Evolutionary conservation across 1,140 invertebrate species (phyloP).

Genomic region (Drosophila parabipectinata): DNA sequence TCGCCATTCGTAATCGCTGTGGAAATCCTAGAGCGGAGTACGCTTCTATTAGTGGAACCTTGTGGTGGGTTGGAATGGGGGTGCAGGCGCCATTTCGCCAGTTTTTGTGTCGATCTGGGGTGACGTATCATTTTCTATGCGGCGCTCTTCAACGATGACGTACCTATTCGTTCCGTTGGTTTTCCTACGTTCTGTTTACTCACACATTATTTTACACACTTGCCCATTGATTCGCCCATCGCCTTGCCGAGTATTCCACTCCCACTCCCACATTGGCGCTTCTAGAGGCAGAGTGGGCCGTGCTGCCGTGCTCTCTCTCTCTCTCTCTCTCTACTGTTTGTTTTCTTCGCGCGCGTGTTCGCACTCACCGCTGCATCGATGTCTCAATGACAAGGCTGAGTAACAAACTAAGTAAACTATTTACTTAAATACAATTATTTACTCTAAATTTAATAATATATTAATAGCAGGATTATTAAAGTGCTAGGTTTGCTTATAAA

Average conservation of each 20-base stretch:
- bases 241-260: constrained; percentile 38
- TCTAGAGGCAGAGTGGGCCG: no score
- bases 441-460: no score
- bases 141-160: constrained; percentile 50
- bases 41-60: constrained; percentile 24
- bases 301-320: constrained; percentile 7
- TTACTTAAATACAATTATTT: no score
- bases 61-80: constrained; percentile 1
- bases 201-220: constrained; percentile 52
- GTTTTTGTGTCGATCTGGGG: constrained; percentile 35
- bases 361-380: constrained; percentile 39
- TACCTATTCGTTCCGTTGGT: constrained; percentile 23
- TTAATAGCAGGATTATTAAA: no score
- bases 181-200: constrained; percentile 69
- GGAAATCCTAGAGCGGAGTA: not conserved
- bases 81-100: not conserved
- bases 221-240: constrained; percentile 64
- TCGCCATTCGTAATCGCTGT: constrained; percentile 25
- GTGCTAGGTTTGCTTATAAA: no score
- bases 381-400: not conserved
- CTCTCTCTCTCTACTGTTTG: constrained; percentile 46
- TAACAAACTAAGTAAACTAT: no score
- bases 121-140: constrained; percentile 40
- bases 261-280: constrained; percentile 36
- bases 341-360: constrained; percentile 78